Percentiles rank a stretch among this genome's conserved stretches.
Conservation (phyloP, 2,888 invertebrate genomes). For the Nesidiocoris tenuis region DNA sequence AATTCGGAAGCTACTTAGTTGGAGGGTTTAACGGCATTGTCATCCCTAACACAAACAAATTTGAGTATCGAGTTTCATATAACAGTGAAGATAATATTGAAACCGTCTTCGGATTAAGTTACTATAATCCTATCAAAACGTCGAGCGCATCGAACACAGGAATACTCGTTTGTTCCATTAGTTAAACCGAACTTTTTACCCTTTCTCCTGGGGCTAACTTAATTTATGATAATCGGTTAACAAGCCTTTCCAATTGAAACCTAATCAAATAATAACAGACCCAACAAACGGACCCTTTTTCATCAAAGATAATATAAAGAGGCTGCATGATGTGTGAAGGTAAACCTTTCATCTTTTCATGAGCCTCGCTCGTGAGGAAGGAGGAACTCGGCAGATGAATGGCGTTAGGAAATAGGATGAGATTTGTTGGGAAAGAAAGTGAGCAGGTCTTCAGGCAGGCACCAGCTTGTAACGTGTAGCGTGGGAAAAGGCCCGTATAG, state of each 20-base stretch:
- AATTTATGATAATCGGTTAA: background rate
- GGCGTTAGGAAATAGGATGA: conserved; percentile 36
- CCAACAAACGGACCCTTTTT: background rate
- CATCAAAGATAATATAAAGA: background rate
- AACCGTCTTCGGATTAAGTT: background rate
- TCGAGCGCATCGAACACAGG: too few species aligned
- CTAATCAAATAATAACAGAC: background rate
- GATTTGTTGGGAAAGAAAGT: conserved; percentile 39
- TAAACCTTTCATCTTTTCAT: background rate
- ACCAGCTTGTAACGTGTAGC: conserved; percentile 18
- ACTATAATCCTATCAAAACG: background rate
- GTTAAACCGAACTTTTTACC: background rate
- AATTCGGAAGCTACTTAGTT: too few species aligned
- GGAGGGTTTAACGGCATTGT: background rate
- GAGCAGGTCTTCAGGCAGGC: conserved; percentile 31
- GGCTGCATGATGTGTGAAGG: background rate
- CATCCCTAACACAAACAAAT: background rate
- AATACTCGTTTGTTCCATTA: too few species aligned
- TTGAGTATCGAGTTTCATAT: background rate
- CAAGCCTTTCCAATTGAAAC: background rate
- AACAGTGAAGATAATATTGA: background rate
- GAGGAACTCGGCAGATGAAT: conserved; percentile 22
- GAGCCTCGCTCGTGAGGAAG: background rate
- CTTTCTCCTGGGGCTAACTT: too few species aligned
- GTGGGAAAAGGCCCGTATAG: conserved; percentile 36